Evolutionary conservation across 2,113 vertebrate genomes (phyloP).

Genomic region (Triplophysa dalaica): DNA sequence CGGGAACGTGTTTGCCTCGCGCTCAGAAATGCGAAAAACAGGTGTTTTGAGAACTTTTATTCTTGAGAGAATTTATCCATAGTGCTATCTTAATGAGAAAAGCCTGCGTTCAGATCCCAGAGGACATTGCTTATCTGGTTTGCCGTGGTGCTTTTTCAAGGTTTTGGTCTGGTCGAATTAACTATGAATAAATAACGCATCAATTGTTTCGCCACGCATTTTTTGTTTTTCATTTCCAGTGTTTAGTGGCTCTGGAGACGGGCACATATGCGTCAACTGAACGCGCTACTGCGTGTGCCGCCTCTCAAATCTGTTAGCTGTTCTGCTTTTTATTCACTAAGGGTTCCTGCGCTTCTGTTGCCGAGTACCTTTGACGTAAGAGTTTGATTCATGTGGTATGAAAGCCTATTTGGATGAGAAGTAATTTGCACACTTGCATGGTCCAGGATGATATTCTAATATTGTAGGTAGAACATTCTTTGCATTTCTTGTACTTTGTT

Average conservation of each 20-base stretch:
- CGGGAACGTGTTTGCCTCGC: background rate
- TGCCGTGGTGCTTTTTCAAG: background rate
- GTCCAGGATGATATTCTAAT: too few relatives aligned
- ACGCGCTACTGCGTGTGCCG: background rate
- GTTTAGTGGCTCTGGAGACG: background rate
- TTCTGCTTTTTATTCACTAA: background rate
- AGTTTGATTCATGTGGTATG: background rate
- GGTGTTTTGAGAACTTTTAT: conserved; percentile 13
- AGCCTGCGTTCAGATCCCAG: background rate
- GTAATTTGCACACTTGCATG: too few relatives aligned
- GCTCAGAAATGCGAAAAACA: background rate
- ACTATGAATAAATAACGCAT: background rate
- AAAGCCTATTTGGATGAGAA: background rate
- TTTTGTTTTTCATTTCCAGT: background rate
- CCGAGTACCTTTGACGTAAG: background rate
- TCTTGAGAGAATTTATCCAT: background rate
- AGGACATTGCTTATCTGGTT: conserved; percentile 4
- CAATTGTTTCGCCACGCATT: background rate
- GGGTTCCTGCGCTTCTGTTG: background rate
- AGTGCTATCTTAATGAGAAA: conserved; percentile 18
- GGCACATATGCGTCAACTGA: background rate
- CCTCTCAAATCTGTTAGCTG: background rate
- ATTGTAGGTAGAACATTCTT: too few relatives aligned
- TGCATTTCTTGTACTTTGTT: too few relatives aligned
- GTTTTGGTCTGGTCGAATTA: background rate